Evolutionary conservation across 2,888 invertebrate genomes (phyloP).

Genomic region (Piscicola geometra): DNA sequence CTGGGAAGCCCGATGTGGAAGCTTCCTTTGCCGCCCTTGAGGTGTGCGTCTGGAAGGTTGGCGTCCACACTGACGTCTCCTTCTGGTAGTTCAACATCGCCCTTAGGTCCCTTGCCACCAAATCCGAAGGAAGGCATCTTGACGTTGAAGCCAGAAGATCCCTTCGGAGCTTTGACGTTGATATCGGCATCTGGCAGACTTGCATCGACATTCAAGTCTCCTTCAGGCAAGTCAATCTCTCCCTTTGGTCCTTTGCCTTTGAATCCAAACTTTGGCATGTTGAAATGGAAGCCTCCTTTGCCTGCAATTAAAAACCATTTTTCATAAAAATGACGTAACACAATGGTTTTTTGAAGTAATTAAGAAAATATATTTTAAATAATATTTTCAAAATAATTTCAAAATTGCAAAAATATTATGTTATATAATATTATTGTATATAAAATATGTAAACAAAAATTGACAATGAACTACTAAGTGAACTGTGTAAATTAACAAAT

Average conservation of each 20-base stretch:
- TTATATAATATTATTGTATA: no score
- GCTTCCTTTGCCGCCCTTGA: background rate
- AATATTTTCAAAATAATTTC: no score
- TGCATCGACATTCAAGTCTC: background rate
- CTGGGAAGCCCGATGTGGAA: constrained; percentile 9
- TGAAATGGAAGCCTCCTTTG: constrained; percentile 8
- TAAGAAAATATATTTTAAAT: no score
- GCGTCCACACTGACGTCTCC: constrained; percentile 12
- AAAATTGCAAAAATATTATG: no score
- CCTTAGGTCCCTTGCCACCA: background rate
- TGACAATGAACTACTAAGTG: no score
- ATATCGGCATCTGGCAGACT: constrained; percentile 18
- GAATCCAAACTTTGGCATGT: constrained; percentile 18
- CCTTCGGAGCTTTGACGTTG: constrained; percentile 19
- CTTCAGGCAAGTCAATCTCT: constrained; percentile 18
- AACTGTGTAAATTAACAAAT: no score
- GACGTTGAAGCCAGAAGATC: constrained; percentile 20
- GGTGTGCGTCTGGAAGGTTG: constrained; percentile 5
- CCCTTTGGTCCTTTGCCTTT: constrained; percentile 30
- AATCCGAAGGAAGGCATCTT: background rate
- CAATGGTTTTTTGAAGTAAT: no score
- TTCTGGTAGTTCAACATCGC: constrained; percentile 14
- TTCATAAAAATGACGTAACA: no score
- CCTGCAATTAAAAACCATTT: constrained; percentile 1
- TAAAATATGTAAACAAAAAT: no score